Percentiles rank a stretch among this genome's conserved stretches.
phyloP scores from a whole-genome alignment of 2,113 vertebrate genomes.

The Zosterops lateralis region DNA sequence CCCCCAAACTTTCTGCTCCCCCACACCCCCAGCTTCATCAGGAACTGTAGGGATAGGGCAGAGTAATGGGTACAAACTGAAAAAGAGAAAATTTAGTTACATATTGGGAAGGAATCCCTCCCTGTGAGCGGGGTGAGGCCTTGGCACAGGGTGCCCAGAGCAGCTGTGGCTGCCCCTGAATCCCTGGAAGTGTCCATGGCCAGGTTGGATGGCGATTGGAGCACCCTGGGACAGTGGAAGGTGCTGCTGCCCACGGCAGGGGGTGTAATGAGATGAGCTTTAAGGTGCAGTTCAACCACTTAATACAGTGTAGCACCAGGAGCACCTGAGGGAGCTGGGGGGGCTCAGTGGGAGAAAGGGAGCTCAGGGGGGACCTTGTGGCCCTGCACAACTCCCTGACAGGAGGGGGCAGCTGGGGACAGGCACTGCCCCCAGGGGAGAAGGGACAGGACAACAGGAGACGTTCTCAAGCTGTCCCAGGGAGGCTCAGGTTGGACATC shows the following conservation, averaged over 20 bases:
- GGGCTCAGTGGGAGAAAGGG: not conserved
- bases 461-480: not conserved
- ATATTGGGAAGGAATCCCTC: not conserved
- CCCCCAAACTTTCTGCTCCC: accelerated
- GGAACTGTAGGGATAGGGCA: not conserved
- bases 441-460: not conserved
- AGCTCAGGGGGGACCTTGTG: too few relatives aligned
- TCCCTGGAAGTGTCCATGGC: not conserved
- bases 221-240: accelerated
- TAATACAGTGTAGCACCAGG: not conserved
- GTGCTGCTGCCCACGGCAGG: not conserved
- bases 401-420: too few relatives aligned
- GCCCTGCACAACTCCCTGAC: too few relatives aligned
- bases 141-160: not conserved
- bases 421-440: not conserved
- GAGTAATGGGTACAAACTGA: not conserved
- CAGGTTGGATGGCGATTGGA: accelerated
- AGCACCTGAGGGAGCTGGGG: not conserved
- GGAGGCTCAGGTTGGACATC: not conserved
- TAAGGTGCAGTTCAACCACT: not conserved
- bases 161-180: not conserved
- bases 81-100: not conserved
- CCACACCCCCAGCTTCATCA: accelerated
- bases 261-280: not conserved
- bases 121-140: accelerated